A percentile compares a stretch with the other conserved stretches of the same genome.
Conservation (phyloP, 2,888 invertebrate species). For the Pseudolycoriella hygida region DNA sequence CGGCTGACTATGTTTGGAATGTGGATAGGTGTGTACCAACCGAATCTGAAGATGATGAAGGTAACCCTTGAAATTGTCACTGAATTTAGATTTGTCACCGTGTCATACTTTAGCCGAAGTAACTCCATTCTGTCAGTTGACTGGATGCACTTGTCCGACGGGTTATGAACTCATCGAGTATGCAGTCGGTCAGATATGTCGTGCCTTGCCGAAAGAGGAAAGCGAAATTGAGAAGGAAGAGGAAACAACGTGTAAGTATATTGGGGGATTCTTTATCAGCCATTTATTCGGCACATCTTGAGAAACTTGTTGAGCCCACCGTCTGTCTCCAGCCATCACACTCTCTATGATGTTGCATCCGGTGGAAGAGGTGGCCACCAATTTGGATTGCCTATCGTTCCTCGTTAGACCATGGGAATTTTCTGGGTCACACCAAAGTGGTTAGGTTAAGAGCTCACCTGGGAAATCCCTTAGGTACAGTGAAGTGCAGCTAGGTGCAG, state of each 20-base stretch:
- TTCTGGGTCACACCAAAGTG: no score
- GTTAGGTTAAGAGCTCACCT: no score
- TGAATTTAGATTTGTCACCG: conserved; percentile 21
- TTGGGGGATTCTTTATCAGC: no score
- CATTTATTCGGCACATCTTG: no score
- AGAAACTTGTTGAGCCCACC: no score
- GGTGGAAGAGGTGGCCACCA: no score
- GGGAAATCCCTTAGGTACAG: no score
- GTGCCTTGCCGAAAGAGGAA: background rate
- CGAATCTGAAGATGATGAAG: conserved; percentile 15
- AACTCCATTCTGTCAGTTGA: conserved; percentile 21
- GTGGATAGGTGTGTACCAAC: conserved; percentile 19
- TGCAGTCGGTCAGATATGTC: conserved; percentile 7
- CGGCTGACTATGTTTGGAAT: conserved; percentile 21
- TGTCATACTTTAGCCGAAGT: conserved; percentile 14
- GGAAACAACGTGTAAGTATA: background rate
- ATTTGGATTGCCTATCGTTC: no score
- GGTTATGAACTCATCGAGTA: conserved; percentile 31
- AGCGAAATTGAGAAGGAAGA: background rate
- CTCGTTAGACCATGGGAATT: no score
- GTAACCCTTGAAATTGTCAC: conserved; percentile 4
- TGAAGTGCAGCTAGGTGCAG: no score
- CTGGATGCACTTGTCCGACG: conserved; percentile 32
- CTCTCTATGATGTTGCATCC: no score
- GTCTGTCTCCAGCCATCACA: no score